Conservation (phyloP, 2,113 vertebrate species). For the Brachyhypopomus occidentalis region DNA sequence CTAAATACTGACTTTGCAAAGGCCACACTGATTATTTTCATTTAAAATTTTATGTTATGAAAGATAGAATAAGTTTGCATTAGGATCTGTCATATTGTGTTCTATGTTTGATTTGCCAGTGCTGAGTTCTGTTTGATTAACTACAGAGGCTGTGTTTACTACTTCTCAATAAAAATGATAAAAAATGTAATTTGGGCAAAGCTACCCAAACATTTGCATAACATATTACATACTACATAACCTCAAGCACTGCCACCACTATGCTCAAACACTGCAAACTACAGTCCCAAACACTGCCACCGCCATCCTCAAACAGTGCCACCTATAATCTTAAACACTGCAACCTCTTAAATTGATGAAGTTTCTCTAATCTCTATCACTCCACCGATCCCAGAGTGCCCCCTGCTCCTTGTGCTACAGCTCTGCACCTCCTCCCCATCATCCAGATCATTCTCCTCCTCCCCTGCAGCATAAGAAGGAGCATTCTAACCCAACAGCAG, state of each 20-base stretch:
- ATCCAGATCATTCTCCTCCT: slow-evolving; percentile 1
- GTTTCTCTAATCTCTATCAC: no score
- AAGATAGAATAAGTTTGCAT: background rate
- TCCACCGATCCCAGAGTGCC: no score
- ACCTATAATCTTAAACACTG: background rate
- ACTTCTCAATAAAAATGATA: no score
- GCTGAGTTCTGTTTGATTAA: no score
- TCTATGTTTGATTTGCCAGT: no score
- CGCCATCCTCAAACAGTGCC: background rate
- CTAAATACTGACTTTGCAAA: background rate
- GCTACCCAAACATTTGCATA: no score
- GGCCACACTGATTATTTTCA: no score
- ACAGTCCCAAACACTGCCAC: background rate
- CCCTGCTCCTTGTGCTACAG: background rate
- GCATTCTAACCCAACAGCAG: slow-evolving; percentile 24
- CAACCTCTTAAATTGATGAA: background rate
- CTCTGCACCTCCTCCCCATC: background rate
- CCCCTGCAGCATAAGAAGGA: background rate
- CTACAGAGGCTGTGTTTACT: no score
- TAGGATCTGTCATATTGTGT: background rate
- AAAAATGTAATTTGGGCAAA: no score
- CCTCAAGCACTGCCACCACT: background rate
- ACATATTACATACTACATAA: no score
- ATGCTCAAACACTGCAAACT: no score
- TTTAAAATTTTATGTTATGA: background rate